A percentile compares a stretch with the other conserved stretches of the same genome.
Conservation (phyloP, 2,113 vertebrate species). For the Channa maculata region DNA sequence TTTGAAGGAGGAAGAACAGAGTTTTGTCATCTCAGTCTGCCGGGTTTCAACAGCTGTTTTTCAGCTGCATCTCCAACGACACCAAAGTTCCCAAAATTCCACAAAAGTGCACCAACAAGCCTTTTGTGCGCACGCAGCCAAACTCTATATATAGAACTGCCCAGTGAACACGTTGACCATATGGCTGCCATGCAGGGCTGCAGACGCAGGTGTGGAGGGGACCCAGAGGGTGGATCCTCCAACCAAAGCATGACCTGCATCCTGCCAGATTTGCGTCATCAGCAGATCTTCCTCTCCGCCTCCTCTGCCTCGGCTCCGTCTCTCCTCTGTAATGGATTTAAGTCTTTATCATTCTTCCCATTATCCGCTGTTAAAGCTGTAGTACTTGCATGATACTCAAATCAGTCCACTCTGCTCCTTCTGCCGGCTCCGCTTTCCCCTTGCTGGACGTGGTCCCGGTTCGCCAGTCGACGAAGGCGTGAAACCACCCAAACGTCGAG, state of each 20-base stretch:
- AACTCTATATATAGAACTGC: conserved; percentile 4
- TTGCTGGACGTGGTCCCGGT: too few relatives aligned
- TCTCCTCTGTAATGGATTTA: not conserved
- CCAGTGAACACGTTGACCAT: not conserved
- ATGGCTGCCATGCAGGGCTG: not conserved
- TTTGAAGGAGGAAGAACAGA: not conserved
- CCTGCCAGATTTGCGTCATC: not conserved
- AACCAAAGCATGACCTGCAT: not conserved
- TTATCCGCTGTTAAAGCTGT: too few relatives aligned
- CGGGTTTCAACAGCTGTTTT: too few relatives aligned
- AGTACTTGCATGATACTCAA: too few relatives aligned
- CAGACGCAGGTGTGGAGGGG: conserved; percentile 3
- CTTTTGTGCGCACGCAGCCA: not conserved
- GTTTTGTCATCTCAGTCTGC: not conserved
- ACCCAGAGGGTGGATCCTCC: conserved; percentile 10
- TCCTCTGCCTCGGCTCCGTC: not conserved
- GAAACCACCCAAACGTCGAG: too few relatives aligned
- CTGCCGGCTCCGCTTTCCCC: too few relatives aligned
- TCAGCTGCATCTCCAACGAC: not conserved
- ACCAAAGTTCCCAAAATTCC: not conserved
- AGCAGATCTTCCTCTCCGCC: not conserved
- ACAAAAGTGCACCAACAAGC: not conserved
- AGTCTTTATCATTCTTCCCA: not conserved
- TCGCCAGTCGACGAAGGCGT: too few relatives aligned
- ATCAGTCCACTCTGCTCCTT: too few relatives aligned